Conservation (phyloP, 1,140 invertebrate genomes). For the Drosophila navojoa region DNA sequence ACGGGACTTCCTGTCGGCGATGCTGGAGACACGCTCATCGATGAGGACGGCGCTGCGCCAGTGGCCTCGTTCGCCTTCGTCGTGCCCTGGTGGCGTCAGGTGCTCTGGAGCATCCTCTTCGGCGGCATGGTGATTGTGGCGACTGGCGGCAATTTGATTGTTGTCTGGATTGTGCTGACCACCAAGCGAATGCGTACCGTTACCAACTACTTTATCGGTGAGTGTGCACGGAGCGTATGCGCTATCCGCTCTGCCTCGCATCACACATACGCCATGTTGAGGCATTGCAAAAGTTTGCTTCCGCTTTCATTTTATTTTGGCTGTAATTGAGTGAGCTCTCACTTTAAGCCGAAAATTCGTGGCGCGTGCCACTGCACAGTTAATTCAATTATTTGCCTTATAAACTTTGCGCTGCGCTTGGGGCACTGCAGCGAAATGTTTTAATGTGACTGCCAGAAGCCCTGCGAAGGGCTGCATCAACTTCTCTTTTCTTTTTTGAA, state of each 20-base stretch:
- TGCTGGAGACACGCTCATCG: conserved; percentile 6
- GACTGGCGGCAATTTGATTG: conserved; percentile 96
- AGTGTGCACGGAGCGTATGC: conserved; percentile 64
- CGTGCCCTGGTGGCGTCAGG: conserved; percentile 93
- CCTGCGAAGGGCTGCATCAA: neutral
- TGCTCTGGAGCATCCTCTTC: conserved; percentile 93
- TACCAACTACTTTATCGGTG: conserved; percentile 96
- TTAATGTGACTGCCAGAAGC: conserved; percentile 5
- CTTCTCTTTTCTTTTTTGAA: neutral
- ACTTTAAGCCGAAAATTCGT: conserved; percentile 3
- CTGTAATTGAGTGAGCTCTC: conserved; percentile 8
- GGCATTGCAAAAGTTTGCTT: conserved; percentile 3
- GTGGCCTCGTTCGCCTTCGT: conserved; percentile 86
- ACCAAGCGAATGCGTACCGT: conserved; percentile 97
- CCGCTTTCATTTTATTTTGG: neutral
- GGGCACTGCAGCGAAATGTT: conserved; percentile 16
- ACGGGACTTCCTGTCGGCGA: conserved; percentile 41
- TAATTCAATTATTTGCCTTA: conserved; percentile 44
- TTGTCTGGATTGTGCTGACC: conserved; percentile 97
- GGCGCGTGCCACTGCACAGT: conserved; percentile 16
- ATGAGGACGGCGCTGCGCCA: conserved; percentile 45
- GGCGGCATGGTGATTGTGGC: conserved; percentile 94
- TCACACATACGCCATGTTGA: conserved; percentile 42
- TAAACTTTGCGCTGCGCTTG: conserved; percentile 9
- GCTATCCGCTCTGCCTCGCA: conserved; percentile 23